Evolutionary conservation across 2,888 invertebrate species (phyloP).

Genomic region (Phaedon cochleariae): DNA sequence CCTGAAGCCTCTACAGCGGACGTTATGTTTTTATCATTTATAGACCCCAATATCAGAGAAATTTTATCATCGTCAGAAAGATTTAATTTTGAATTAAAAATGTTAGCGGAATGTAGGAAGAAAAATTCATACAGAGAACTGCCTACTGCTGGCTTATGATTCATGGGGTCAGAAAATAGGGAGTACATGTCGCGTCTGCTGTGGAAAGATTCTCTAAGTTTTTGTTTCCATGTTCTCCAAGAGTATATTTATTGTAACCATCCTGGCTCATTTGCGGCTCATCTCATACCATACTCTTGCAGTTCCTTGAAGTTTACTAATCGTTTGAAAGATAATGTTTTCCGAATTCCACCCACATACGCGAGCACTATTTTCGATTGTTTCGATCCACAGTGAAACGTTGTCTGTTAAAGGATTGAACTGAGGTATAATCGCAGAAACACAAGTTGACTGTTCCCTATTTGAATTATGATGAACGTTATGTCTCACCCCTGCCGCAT

Average conservation of each 20-base stretch:
- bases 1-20: constrained; percentile 20
- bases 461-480: no score
- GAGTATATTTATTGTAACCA: constrained; percentile 28
- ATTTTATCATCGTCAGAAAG: constrained; percentile 35
- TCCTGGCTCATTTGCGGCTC: constrained; percentile 24
- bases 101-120: constrained; percentile 34
- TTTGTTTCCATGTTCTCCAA: constrained; percentile 34
- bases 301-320: constrained; percentile 31
- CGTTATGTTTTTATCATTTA: neutral
- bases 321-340: constrained; percentile 24
- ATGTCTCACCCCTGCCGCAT: no score
- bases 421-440: no score
- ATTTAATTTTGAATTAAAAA: constrained; percentile 31
- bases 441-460: no score
- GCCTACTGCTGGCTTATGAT: constrained; percentile 30
- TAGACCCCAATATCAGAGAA: constrained; percentile 35
- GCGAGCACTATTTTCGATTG: no score
- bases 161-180: constrained; percentile 32
- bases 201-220: constrained; percentile 23
- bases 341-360: no score
- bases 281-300: constrained; percentile 36
- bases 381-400: no score
- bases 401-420: no score
- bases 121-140: constrained; percentile 10
- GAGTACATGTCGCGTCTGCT: constrained; percentile 21